These are phyloP conservation scores for Lordiphosa stackelbergi DNA, from an alignment of 1,140 invertebrate species.

Conservation along the genomic window DNA sequence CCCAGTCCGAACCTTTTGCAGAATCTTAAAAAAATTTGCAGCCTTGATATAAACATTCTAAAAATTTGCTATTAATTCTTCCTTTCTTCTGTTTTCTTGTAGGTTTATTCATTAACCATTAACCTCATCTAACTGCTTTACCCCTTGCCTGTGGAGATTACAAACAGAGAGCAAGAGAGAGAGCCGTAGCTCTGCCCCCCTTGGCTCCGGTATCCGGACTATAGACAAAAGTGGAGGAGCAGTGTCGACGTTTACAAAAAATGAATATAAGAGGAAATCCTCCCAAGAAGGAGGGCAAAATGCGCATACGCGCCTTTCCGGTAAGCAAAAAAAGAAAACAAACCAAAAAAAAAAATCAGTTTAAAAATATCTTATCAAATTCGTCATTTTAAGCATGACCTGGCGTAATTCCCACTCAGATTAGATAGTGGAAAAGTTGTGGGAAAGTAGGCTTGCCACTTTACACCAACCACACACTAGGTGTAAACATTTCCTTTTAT, in stretches of 20 bases:
- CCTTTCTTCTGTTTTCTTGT: too few relatives aligned
- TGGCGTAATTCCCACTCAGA: conserved; percentile 30
- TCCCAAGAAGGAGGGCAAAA: conserved; percentile 94
- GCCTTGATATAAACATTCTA: too few relatives aligned
- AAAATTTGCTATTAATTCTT: too few relatives aligned
- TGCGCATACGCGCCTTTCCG: conserved; percentile 97
- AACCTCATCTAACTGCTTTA: too few relatives aligned
- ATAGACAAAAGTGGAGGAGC: conserved; percentile 64
- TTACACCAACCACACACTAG: too few relatives aligned
- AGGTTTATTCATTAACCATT: too few relatives aligned
- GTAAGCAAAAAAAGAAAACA: conserved; percentile 81
- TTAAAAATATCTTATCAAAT: conserved; percentile 4
- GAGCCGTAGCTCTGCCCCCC: not conserved
- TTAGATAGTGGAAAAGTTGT: not conserved
- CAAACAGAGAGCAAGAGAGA: too few relatives aligned
- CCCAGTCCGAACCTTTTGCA: too few relatives aligned
- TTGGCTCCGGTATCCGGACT: conserved; percentile 34
- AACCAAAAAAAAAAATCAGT: not conserved
- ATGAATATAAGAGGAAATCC: conserved; percentile 74
- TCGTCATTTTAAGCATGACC: conserved; percentile 24
- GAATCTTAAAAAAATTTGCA: too few relatives aligned
- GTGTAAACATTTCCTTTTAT: too few relatives aligned
- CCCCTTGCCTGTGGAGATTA: too few relatives aligned
- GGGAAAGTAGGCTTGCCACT: too few relatives aligned
- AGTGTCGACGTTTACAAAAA: conserved; percentile 62